These are phyloP conservation scores for Noctuana brunneofusca DNA, from an alignment of 2,888 invertebrate genomes.

Conservation along the genomic window DNA sequence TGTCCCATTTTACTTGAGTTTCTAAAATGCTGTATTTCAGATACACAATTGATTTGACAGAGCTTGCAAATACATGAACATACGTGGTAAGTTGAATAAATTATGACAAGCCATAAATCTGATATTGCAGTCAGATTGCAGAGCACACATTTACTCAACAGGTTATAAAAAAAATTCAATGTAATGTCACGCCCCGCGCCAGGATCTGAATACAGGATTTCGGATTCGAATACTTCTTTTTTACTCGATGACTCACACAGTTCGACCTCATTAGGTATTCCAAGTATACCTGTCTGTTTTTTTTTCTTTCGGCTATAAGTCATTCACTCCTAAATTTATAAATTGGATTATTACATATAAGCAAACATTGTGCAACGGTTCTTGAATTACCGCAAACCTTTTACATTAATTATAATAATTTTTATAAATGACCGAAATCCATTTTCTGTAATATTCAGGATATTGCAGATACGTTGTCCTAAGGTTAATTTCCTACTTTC, in stretches of 20 bases:
- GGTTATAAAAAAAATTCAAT: not conserved
- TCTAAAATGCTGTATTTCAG: no score
- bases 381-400: not conserved
- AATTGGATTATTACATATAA: not conserved
- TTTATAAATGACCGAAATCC: not conserved
- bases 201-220: constrained; percentile 16
- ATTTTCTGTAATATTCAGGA: no score
- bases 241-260: constrained; percentile 23
- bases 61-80: no score
- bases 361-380: not conserved
- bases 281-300: constrained; percentile 15
- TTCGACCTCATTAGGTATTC: constrained; percentile 27
- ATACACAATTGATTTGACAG: no score
- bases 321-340: constrained; percentile 8
- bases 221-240: constrained; percentile 16
- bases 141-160: no score
- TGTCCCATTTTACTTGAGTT: no score
- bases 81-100: no score
- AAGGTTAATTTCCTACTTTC: no score
- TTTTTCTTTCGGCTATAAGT: constrained; percentile 13
- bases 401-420: no score
- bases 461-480: no score
- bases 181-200: constrained; percentile 12
- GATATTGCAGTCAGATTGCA: no score
- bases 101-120: no score